Base-by-base conservation (phyloP, 1,140 invertebrate genomes). In the Halesus radiatus region DNA sequence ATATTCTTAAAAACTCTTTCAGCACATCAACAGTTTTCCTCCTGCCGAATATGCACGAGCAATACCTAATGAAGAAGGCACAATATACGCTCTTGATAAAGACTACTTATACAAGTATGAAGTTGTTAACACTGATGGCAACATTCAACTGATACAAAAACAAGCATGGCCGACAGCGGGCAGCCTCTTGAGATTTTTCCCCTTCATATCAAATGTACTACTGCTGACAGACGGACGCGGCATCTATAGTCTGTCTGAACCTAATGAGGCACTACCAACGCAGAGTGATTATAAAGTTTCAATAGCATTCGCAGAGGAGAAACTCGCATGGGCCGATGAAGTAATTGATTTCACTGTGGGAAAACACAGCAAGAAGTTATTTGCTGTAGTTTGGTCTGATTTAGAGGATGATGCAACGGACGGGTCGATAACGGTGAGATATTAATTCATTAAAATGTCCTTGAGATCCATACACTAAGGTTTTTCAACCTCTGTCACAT, bases 11-110 rank as follows among this genome's bases (percentile, higher is more conserved):
- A 45, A 45, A 45, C 10, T 16, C 54, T 80, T 76, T 29, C 79
- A 83, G 81, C 76, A 75, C 32, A 78, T 83, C 81, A 80, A 74
- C n/a, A 76, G 45, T 18, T 66, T 80, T 16, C 16, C 26, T 74
- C 76, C 58, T 68, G 78, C 75, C 7, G 68, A 83, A 74, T 68
- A 76, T 22, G 73, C 80, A 15, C 45, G 37, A n/a, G 29, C 60
- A 76, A 26, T 78, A n/a, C 18, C 37, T 32, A 62, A 62, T 10
- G 45, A 80, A 37, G 53, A 76, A 53, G 78, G 75, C 64, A 53
- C 29, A 29, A 80, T 77, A 32, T 82, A 64, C 20, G 15, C 53
- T 13, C 56, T 80, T 20, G 37, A 64, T 22, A 8, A 73, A 16
- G 50, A 78, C n/a, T 73, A 50, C 18, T 72, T 82, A 18, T 26